These are phyloP conservation scores for Diprion similis DNA, from an alignment of 1,140 invertebrate species.

Conservation along the genomic window DNA sequence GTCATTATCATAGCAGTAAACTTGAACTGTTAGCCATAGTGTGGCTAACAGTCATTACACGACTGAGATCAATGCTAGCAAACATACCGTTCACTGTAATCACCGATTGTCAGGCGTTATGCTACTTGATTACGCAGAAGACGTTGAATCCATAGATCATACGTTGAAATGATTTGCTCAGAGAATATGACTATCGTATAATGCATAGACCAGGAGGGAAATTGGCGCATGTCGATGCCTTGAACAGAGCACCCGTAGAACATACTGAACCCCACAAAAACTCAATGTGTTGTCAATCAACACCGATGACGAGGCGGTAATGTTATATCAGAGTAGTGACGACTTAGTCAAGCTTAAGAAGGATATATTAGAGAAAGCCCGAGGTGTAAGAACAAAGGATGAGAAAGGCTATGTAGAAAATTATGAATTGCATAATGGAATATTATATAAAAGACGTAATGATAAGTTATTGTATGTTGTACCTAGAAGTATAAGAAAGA, in stretches of 20 bases:
- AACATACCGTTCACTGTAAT: constrained; percentile 23
- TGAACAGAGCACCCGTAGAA: not conserved
- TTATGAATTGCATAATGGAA: constrained; percentile 6
- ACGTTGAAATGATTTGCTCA: constrained; percentile 6
- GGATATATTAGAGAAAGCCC: not conserved
- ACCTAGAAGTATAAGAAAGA: constrained; percentile 8
- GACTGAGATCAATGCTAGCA: constrained; percentile 23
- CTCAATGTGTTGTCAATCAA: no score
- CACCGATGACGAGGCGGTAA: not conserved
- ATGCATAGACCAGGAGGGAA: constrained; percentile 4
- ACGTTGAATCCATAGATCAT: constrained; percentile 19
- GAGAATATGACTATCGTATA: constrained; percentile 19
- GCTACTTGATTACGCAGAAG: constrained; percentile 11
- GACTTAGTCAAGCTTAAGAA: constrained; percentile 11
- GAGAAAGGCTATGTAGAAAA: not conserved
- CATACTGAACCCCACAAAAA: no score
- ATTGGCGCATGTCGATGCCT: constrained; percentile 15
- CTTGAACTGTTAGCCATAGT: constrained; percentile 35
- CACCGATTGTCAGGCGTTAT: constrained; percentile 18
- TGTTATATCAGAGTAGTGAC: constrained; percentile 9
- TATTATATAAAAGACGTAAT: constrained; percentile 13
- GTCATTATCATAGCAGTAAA: constrained; percentile 50
- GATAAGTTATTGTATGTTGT: constrained; percentile 11
- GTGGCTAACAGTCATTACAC: constrained; percentile 14
- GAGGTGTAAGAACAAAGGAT: not conserved